A percentile compares a stretch with the other conserved stretches of the same genome.
Evolutionary conservation across 2,888 invertebrate genomes (phyloP).

Genomic region (Bellardia pandia): DNA sequence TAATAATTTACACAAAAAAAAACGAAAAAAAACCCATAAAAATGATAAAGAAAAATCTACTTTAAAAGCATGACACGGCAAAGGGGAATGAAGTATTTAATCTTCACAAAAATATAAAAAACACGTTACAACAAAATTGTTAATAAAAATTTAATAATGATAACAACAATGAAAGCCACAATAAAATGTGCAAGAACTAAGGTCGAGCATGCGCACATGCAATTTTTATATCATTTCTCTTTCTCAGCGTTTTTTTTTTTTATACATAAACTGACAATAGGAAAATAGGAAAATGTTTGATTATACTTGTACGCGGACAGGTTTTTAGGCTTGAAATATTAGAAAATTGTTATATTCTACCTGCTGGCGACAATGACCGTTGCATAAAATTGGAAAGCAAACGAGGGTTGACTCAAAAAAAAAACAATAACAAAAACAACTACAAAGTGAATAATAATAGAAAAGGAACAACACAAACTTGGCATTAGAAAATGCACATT

Average conservation of each 20-base stretch:
- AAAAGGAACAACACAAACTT: neutral
- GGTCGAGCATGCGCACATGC: constrained; percentile 59
- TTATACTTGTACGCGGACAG: constrained; percentile 11
- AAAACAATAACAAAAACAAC: constrained; percentile 16
- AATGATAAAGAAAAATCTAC: constrained; percentile 14
- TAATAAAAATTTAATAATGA: constrained; percentile 25
- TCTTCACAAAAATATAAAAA: too few species aligned
- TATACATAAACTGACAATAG: neutral
- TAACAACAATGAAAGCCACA: constrained; percentile 2
- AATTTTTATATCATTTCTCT: constrained; percentile 32
- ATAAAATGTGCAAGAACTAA: constrained; percentile 22
- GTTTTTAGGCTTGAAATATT: constrained; percentile 8
- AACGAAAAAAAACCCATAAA: constrained; percentile 23
- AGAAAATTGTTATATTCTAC: constrained; percentile 37
- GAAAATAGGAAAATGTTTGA: constrained; percentile 43
- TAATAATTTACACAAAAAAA: constrained; percentile 33
- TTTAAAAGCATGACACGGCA: constrained; percentile 56
- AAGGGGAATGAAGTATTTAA: constrained; percentile 20
- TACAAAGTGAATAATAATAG: constrained; percentile 7
- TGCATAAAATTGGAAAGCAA: constrained; percentile 59
- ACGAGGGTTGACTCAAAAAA: constrained; percentile 25
- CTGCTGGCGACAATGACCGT: constrained; percentile 70
- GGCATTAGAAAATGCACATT: constrained; percentile 23
- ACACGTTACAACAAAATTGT: constrained; percentile 4
- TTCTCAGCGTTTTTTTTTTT: constrained; percentile 3